phyloP scores from a whole-genome alignment of 1,140 invertebrate genomes.

The Pseudomyrmex sp. region DNA sequence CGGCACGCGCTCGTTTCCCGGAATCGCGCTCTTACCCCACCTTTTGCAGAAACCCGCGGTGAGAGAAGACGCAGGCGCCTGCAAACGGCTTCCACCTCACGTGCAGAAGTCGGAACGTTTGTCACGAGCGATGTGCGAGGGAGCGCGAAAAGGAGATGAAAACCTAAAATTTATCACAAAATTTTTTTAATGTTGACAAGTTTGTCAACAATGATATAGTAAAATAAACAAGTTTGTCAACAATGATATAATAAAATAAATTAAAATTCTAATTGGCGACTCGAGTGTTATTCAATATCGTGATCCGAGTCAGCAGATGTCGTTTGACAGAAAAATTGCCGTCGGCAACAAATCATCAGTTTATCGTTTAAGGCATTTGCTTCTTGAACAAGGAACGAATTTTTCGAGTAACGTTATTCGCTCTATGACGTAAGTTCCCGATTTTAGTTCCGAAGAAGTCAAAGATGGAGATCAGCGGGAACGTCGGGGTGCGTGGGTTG shows the following conservation, averaged over 20 bases:
- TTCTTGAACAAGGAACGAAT: not conserved
- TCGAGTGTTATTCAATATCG: not conserved
- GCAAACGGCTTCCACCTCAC: conserved; percentile 9
- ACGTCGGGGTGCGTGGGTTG: conserved; percentile 46
- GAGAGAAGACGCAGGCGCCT: conserved; percentile 51
- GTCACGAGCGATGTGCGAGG: not conserved
- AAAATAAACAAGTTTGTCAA: not conserved
- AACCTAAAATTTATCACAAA: not conserved
- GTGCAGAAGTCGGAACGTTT: not conserved
- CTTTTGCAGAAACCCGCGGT: not conserved
- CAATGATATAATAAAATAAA: no score
- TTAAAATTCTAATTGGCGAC: no score
- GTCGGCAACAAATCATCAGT: not conserved
- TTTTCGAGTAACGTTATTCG: conserved; percentile 4
- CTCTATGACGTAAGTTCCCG: conserved; percentile 24
- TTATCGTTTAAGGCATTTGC: not conserved
- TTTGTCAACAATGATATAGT: not conserved
- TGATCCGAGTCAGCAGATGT: not conserved
- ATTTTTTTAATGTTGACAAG: not conserved
- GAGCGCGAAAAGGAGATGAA: not conserved
- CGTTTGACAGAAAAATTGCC: not conserved
- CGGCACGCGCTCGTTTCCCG: conserved; percentile 32
- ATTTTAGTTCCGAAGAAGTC: conserved; percentile 37
- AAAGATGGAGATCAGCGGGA: conserved; percentile 37
- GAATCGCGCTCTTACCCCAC: conserved; percentile 12